Evolutionary conservation across 2,888 invertebrate species (phyloP).

Genomic region (Sepioteuthis lessoniana): DNA sequence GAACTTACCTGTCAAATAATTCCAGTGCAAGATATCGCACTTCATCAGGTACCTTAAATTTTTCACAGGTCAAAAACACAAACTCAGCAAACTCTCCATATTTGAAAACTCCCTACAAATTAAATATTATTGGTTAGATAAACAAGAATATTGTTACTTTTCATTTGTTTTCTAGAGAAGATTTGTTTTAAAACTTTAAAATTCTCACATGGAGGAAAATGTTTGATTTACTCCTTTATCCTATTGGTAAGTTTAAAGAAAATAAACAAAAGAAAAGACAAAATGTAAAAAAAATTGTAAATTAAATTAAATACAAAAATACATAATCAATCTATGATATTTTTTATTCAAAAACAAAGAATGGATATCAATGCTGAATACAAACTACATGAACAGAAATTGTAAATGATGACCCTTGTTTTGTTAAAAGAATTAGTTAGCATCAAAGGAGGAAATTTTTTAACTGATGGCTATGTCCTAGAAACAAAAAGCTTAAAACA

Average conservation of each 20-base stretch:
- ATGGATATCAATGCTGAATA: no score
- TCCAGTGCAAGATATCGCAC: constrained; percentile 71
- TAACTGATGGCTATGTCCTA: no score
- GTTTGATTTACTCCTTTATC: not conserved
- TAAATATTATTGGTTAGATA: constrained; percentile 21
- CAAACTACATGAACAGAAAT: no score
- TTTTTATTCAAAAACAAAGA: no score
- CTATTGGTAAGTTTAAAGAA: not conserved
- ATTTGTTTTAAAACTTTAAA: not conserved
- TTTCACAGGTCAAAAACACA: constrained; percentile 70
- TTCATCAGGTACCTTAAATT: constrained; percentile 65
- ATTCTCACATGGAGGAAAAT: not conserved
- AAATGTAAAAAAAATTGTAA: not conserved
- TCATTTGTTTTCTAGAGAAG: not conserved
- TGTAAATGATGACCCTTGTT: no score
- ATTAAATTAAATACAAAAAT: not conserved
- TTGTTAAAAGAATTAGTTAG: no score
- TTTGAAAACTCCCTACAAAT: constrained; percentile 65
- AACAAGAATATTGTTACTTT: not conserved
- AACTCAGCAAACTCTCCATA: constrained; percentile 61
- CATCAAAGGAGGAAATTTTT: no score
- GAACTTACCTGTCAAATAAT: constrained; percentile 70
- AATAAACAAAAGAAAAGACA: not conserved
- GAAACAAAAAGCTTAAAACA: no score
- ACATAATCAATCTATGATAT: no score